Base-by-base conservation (phyloP, 2,113 vertebrate species). In the Octodon degus region DNA sequence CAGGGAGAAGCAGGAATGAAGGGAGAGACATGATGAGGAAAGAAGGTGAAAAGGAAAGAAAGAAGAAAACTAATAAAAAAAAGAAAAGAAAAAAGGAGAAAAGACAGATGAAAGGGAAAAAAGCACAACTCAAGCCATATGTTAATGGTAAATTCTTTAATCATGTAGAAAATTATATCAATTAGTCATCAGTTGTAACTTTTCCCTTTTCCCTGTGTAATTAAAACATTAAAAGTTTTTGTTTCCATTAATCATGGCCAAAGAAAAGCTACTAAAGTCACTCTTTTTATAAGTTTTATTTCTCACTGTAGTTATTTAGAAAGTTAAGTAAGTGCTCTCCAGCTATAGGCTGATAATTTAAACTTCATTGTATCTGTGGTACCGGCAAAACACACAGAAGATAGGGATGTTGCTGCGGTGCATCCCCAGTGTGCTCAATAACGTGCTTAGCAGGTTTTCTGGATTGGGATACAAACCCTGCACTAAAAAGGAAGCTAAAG, bases 81-180 rank as follows among this genome's bases (percentile, higher is more conserved):
- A 43, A 43, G 43, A 43, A 74, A 20, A 11, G 14, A n/a, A 1
- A 20, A 9, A 4, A 55, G 34, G 32, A 63, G 19, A 47, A 8
- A 32, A 47, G n/a, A 50, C 1, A 7, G 0, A 22, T 17, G 7
- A 12, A 25, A 8, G 9, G 19, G 32, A 6, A 34, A 34, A 77
- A 63, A 47, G 22, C 22, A 67, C 40, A 62, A 8, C n/a, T 90
- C 77, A 72, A 79, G 24, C 53, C 10, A 11, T 17, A 79, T 47
- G 9, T 63, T 92, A 82, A 34, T 25, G 83, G 34, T 43, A 53
- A 74, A 43, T 13, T 13, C 77, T 60, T 50, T 83, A 60, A 68
- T 86, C 65, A 72, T 53, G 53, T 68, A 89, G 27, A 94, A 94
- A 96, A 90, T 53, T 67, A 40, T 24, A 62, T 76, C 25, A 68